Evolutionary conservation across 2,888 invertebrate genomes (phyloP).

Genomic region (Caradrina clavipalpis): DNA sequence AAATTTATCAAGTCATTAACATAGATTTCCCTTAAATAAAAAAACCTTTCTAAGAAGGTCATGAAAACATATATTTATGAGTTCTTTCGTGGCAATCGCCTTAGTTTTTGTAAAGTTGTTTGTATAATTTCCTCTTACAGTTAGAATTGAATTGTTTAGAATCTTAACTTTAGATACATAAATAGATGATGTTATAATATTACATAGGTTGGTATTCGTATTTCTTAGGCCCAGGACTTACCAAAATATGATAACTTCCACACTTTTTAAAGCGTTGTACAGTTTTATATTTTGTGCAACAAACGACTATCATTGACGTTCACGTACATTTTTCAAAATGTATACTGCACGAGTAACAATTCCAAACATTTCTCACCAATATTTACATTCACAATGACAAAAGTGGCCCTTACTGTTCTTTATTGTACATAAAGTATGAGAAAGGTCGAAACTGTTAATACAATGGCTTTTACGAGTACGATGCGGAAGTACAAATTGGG

Average conservation of each 20-base stretch:
- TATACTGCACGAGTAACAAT: constrained; percentile 11
- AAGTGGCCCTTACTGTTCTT: constrained; percentile 31
- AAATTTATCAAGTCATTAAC: neutral
- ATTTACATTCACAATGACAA: constrained; percentile 35
- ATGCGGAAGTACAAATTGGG: constrained; percentile 58
- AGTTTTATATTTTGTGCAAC: constrained; percentile 19
- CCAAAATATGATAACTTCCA: constrained; percentile 12
- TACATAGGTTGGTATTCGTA: neutral
- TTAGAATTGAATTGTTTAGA: neutral
- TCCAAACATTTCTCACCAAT: constrained; percentile 36
- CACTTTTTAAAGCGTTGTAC: constrained; percentile 24
- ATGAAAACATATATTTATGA: neutral
- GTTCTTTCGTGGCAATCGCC: neutral
- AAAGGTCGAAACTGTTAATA: constrained; percentile 46
- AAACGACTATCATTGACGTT: constrained; percentile 11
- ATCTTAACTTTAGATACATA: neutral
- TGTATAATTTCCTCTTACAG: neutral
- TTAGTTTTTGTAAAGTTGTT: neutral
- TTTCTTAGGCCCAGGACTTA: neutral
- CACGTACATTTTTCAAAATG: constrained; percentile 16
- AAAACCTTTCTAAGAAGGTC: constrained; percentile 4
- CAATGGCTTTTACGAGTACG: constrained; percentile 55
- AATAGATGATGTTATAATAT: neutral
- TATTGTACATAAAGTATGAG: constrained; percentile 50
- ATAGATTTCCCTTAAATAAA: constrained; percentile 6